These are phyloP conservation scores for Tenthredo mesomela DNA, from an alignment of 2,888 invertebrate genomes.

Conservation along the genomic window DNA sequence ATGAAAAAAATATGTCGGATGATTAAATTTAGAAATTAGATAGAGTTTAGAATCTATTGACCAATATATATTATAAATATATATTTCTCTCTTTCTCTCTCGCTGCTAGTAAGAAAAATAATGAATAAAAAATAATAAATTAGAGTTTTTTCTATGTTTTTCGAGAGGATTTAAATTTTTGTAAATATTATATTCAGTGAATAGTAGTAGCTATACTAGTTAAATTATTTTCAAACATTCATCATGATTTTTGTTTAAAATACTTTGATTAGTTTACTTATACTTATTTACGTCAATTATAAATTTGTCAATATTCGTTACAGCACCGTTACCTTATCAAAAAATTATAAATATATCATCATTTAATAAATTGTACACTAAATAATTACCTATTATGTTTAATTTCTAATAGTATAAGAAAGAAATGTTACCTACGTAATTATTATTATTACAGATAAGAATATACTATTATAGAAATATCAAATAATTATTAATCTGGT, in stretches of 20 bases:
- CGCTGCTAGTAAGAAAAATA: background rate
- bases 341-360: background rate
- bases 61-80: background rate
- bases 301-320: slow-evolving; percentile 20
- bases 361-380: slow-evolving; percentile 12
- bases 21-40: slow-evolving; percentile 27
- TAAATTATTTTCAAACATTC: background rate
- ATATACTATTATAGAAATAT: slow-evolving; percentile 23
- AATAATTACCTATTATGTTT: slow-evolving; percentile 9
- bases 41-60: slow-evolving; percentile 24
- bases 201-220: background rate
- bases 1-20: background rate
- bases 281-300: background rate
- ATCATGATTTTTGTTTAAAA: background rate
- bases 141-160: background rate
- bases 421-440: slow-evolving; percentile 39
- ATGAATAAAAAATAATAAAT: background rate
- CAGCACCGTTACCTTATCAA: slow-evolving; percentile 18
- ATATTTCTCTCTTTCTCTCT: background rate
- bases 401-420: slow-evolving; percentile 12
- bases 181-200: slow-evolving; percentile 16
- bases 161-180: slow-evolving; percentile 14
- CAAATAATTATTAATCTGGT: slow-evolving; percentile 23
- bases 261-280: background rate
- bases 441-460: slow-evolving; percentile 29